A percentile compares a stretch with the other conserved stretches of the same genome.
These are phyloP conservation scores for Apoda limacodes DNA, from an alignment of 2,888 invertebrate genomes.

Conservation along the genomic window DNA sequence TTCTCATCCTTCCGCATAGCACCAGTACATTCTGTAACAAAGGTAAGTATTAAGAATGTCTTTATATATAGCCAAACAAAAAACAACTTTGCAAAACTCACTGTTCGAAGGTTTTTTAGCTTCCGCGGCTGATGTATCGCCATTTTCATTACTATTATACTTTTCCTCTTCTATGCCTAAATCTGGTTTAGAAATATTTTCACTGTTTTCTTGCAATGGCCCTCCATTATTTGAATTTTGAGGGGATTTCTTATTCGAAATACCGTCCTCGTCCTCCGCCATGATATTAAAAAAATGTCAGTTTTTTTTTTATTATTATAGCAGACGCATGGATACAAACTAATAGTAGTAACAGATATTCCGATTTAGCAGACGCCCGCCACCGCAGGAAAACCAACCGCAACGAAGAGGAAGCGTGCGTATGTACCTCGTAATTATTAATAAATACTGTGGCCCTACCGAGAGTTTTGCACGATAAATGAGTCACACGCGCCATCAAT, in stretches of 20 bases:
- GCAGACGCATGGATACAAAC: too few relatives aligned
- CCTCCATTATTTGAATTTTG: conserved; percentile 54
- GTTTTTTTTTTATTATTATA: too few relatives aligned
- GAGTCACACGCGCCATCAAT: too few relatives aligned
- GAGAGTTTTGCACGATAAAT: too few relatives aligned
- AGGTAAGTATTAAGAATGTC: conserved; percentile 35
- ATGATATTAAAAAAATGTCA: conserved; percentile 63
- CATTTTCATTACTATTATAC: conserved; percentile 53
- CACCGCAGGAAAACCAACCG: too few relatives aligned
- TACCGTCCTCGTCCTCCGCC: conserved; percentile 68
- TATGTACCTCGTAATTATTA: too few relatives aligned
- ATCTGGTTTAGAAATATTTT: conserved; percentile 52
- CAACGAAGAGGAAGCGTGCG: too few relatives aligned
- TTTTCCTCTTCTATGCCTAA: conserved; percentile 62
- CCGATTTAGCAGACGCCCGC: too few relatives aligned
- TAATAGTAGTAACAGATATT: too few relatives aligned
- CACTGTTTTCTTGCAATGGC: conserved; percentile 46
- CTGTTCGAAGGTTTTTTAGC: conserved; percentile 55
- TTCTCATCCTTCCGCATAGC: conserved; percentile 75
- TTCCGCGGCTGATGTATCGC: conserved; percentile 41
- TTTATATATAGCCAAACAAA: conserved; percentile 55
- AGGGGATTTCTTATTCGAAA: conserved; percentile 58
- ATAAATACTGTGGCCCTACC: too few relatives aligned
- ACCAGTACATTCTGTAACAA: conserved; percentile 54
- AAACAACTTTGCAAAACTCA: conserved; percentile 61